phyloP scores from a whole-genome alignment of 2,113 vertebrate genomes.

The Chascanopsetta lugubris region DNA sequence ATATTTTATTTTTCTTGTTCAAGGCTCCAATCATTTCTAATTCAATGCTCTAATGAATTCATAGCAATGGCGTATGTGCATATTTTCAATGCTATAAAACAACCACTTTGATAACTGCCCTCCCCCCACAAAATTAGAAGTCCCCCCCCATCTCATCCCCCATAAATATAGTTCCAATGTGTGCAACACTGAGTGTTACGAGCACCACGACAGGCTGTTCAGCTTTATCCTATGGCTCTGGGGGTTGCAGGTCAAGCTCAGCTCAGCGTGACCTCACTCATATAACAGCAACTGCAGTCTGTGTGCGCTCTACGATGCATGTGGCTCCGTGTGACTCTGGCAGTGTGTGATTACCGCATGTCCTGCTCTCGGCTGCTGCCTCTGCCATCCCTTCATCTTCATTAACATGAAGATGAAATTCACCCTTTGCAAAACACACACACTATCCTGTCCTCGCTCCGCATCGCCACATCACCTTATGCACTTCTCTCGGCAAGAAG shows the following conservation, averaged over 20 bases:
- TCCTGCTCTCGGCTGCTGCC: slow-evolving; percentile 22
- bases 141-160: too few species aligned
- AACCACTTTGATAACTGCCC: too few species aligned
- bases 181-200: background rate
- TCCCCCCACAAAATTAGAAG: too few species aligned
- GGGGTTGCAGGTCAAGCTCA: slow-evolving; percentile 52
- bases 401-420: slow-evolving; percentile 54
- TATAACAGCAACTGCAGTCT: slow-evolving; percentile 22
- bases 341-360: slow-evolving; percentile 7
- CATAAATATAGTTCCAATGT: background rate
- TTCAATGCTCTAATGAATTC: too few species aligned
- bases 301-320: slow-evolving; percentile 35
- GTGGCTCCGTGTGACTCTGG: slow-evolving; percentile 15
- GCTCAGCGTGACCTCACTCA: slow-evolving; percentile 37
- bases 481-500: slow-evolving; percentile 30
- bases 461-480: slow-evolving; percentile 31
- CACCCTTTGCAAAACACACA: slow-evolving; percentile 29
- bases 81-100: too few species aligned
- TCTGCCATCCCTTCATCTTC: slow-evolving; percentile 44
- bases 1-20: too few species aligned
- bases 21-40: too few species aligned
- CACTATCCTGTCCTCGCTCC: slow-evolving; percentile 20
- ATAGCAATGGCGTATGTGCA: too few species aligned
- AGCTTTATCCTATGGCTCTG: slow-evolving; percentile 15
- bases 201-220: slow-evolving; percentile 14